Conservation (phyloP, 1,140 invertebrate genomes). For the Monochamus saltuarius region DNA sequence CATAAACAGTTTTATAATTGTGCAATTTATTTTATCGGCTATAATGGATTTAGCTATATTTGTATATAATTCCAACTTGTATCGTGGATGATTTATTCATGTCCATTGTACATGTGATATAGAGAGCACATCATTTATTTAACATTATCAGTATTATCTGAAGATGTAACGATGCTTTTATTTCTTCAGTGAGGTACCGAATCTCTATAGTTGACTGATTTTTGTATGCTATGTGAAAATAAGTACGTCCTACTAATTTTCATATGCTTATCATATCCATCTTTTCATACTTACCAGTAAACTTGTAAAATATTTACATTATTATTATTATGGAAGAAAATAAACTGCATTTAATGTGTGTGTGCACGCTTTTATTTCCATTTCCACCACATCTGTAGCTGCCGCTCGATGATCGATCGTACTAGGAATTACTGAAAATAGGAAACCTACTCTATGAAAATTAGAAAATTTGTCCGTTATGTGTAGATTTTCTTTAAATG, state of each 20-base stretch:
- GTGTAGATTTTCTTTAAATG: too few species aligned
- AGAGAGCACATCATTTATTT: slow-evolving; percentile 32
- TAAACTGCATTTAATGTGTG: too few species aligned
- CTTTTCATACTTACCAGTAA: slow-evolving; percentile 43
- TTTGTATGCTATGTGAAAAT: slow-evolving; percentile 39
- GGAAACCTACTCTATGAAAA: too few species aligned
- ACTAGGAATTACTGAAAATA: too few species aligned
- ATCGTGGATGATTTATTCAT: slow-evolving; percentile 8
- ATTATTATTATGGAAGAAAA: too few species aligned
- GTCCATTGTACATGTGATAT: slow-evolving; percentile 32
- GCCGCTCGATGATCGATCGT: too few species aligned
- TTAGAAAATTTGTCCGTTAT: too few species aligned
- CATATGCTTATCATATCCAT: slow-evolving; percentile 48
- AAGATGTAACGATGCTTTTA: slow-evolving; percentile 24
- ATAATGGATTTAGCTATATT: slow-evolving; percentile 5
- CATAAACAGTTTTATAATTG: slow-evolving; percentile 33
- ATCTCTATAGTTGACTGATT: slow-evolving; percentile 41
- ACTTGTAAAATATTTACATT: too few species aligned
- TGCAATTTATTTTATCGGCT: slow-evolving; percentile 37
- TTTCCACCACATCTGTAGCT: too few species aligned
- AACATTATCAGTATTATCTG: slow-evolving; percentile 42
- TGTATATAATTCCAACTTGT: slow-evolving; percentile 38
- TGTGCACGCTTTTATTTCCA: too few species aligned
- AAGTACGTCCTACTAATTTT: slow-evolving; percentile 39
- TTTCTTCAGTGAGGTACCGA: slow-evolving; percentile 32